Base-by-base conservation (phyloP, 2,113 vertebrate genomes). In the Peromyscus californicus region DNA sequence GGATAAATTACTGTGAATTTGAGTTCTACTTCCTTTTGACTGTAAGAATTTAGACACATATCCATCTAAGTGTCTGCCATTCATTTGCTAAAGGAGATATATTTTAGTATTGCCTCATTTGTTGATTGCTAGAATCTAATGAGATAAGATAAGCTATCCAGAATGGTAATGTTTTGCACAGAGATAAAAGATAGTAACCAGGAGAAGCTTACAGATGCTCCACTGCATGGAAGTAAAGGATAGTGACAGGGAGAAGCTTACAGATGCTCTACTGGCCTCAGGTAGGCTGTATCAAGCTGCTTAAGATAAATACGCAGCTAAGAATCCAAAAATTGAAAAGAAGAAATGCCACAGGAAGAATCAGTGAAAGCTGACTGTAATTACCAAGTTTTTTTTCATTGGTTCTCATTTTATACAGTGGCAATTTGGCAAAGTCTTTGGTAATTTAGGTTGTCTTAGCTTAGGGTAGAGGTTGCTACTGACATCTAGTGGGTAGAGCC, bases 401-500 rank as follows among this genome's bases (percentile, higher is more conserved):
- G n/a, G 57, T 57, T 96, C 54, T 90, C 83, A 22, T n/a, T 63
- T 24, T 70, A 86, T 67, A 21, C 15, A 26, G 31, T 22, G 29
- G 5, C n/a, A 90, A 59, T 84, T 51, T 39, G 36, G 13, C 48
- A 84, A 45, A 13, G 22, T 42, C 16, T 59, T 15, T 69, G 90
- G 48, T 39, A 26, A 74, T 61, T 74, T 59, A 85, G 84, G 45
- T 78, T 91, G 19, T 88, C 13, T 45, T 61, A 74, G 42, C 5
- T 26, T 51, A 61, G 10, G 31, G 78, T 33, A 45, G 79, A 51
- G 48, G 36, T 65, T 65, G 74, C 92, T 95, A 78, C 63, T 96
- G 90, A 94, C 74, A 94, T 48, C 88, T 92, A 86, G 88, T 95
- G 85, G 51, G 61, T 74, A 94, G 59, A 97, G 61, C 17, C 31